phyloP scores from a whole-genome alignment of 2,888 invertebrate species.

The Octonoba sinensis region DNA sequence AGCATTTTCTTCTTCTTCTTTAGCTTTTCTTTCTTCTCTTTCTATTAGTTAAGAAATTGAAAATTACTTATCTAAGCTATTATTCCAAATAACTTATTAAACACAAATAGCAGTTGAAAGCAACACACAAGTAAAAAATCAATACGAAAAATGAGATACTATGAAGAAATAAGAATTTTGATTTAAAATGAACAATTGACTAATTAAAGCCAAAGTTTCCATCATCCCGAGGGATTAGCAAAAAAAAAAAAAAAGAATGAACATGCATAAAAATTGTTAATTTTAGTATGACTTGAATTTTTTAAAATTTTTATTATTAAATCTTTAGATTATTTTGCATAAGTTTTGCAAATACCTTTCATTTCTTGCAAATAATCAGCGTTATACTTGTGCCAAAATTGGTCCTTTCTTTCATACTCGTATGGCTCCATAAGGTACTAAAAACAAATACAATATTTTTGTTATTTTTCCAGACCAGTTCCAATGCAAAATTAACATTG shows the following conservation, averaged over 20 bases:
- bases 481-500: neutral
- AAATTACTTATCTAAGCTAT: too few species aligned
- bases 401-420: constrained; percentile 85
- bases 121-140: too few species aligned
- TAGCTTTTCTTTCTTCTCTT: constrained; percentile 84
- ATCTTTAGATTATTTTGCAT: neutral
- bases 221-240: too few species aligned
- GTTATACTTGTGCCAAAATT: constrained; percentile 89
- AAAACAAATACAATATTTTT: constrained; percentile 61
- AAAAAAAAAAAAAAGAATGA: too few species aligned
- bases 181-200: too few species aligned
- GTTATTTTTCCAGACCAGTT: neutral
- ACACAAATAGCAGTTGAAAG: too few species aligned
- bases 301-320: neutral
- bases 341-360: constrained; percentile 77
- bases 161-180: too few species aligned
- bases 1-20: constrained; percentile 84
- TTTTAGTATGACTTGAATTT: neutral
- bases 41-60: constrained; percentile 73
- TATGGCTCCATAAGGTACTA: constrained; percentile 83
- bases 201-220: too few species aligned
- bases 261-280: neutral
- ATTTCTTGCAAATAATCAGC: constrained; percentile 87
- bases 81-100: too few species aligned
- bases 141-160: too few species aligned